Evolutionary conservation across 2,797 vertebrate genomes (phyloP).

Genomic region (Discoglossus pictus): DNA sequence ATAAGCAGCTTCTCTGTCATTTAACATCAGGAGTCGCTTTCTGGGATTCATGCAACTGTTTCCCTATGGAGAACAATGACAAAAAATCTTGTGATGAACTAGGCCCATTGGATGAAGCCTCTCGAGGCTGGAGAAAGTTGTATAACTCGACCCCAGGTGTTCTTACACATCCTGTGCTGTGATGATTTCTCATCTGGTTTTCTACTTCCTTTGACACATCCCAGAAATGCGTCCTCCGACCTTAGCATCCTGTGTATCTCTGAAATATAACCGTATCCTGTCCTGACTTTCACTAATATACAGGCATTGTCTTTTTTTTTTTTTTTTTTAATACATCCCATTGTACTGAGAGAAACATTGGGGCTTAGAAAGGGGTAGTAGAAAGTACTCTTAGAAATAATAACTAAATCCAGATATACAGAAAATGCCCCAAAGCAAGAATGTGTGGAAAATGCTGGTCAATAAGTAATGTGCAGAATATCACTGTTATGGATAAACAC

Average conservation of each 20-base stretch:
- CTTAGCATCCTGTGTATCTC: constrained; percentile 31
- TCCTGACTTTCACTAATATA: background rate
- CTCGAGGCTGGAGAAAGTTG: constrained; percentile 6
- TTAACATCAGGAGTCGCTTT: background rate
- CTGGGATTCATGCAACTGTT: background rate
- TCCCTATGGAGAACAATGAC: constrained; percentile 22
- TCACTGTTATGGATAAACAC: no score
- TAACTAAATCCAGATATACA: no score
- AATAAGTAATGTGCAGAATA: no score
- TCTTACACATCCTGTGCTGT: constrained; percentile 33
- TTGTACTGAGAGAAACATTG: no score
- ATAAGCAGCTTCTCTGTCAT: constrained; percentile 8
- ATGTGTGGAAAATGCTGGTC: no score
- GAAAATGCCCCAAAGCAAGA: no score
- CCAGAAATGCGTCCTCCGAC: constrained; percentile 37
- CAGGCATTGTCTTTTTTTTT: background rate
- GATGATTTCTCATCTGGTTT: constrained; percentile 34
- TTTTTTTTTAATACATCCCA: no score
- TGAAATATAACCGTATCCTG: background rate
- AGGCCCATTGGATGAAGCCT: constrained; percentile 13
- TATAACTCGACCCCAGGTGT: constrained; percentile 44
- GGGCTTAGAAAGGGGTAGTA: no score
- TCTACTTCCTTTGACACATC: constrained; percentile 43
- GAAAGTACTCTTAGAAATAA: no score
- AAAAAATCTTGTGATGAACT: constrained; percentile 35